Conservation (phyloP, 2,797 vertebrate species). For the Anguilla marmorata region DNA sequence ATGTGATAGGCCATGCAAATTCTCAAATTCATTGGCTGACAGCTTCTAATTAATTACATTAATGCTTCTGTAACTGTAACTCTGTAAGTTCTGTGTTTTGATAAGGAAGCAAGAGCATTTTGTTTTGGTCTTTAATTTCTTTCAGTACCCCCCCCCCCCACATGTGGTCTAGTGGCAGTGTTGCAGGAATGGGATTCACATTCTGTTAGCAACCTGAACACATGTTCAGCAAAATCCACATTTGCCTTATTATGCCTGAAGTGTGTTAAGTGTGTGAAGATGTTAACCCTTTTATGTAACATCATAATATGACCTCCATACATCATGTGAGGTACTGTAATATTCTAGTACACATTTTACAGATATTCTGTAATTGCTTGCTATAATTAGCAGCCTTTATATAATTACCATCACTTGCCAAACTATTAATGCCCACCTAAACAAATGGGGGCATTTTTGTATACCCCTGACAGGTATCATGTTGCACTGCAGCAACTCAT, state of each 20-base stretch:
- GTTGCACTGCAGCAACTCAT: neutral
- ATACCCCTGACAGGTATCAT: neutral
- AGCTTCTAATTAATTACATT: no score
- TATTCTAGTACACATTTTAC: neutral
- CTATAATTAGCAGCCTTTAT: neutral
- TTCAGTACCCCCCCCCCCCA: neutral
- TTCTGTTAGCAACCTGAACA: neutral
- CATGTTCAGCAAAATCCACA: neutral
- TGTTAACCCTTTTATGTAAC: neutral
- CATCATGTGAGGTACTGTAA: neutral
- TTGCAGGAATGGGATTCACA: neutral
- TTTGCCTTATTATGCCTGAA: neutral
- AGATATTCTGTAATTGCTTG: neutral
- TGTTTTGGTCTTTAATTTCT: no score
- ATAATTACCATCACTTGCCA: neutral
- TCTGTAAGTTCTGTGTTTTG: no score
- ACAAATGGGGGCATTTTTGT: neutral
- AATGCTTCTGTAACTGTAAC: no score
- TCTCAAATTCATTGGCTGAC: no score
- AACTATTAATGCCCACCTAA: neutral
- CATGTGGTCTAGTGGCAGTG: slow-evolving; percentile 4
- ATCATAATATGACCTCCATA: neutral
- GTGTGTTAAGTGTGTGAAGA: neutral
- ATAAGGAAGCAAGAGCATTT: no score
- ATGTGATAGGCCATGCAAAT: no score